Percentiles rank a stretch among this genome's conserved stretches.
phyloP scores from a whole-genome alignment of 2,888 invertebrate genomes.

The Lycocerus yunnanus region DNA sequence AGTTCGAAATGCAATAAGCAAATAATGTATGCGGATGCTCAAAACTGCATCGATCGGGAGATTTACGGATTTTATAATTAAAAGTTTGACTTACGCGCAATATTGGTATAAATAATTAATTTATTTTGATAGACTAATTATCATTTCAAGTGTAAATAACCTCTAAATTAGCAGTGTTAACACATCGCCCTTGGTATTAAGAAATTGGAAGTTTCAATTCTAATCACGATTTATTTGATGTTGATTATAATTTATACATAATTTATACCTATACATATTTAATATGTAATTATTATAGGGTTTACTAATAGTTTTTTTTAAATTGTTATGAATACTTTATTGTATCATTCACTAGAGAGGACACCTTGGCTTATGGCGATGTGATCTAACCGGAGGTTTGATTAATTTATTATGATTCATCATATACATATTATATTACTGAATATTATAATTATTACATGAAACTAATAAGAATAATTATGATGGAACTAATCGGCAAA shows the following conservation, averaged over 20 bases:
- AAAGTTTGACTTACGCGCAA: background rate
- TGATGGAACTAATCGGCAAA: background rate
- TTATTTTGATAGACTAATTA: background rate
- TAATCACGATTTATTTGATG: background rate
- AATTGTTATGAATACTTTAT: constrained; percentile 7
- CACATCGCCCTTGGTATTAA: constrained; percentile 1
- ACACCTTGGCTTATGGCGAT: constrained; percentile 26
- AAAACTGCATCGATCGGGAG: background rate
- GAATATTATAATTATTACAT: background rate
- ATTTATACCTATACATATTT: background rate
- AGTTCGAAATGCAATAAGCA: too few species aligned
- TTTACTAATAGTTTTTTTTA: constrained; percentile 3
- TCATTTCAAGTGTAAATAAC: background rate
- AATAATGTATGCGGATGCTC: background rate
- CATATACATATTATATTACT: background rate
- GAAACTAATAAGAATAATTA: background rate
- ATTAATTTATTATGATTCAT: constrained; percentile 21
- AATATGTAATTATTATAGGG: background rate
- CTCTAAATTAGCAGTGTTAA: background rate
- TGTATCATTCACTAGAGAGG: constrained; percentile 22
- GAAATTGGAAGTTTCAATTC: background rate
- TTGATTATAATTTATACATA: background rate
- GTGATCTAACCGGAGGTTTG: constrained; percentile 30
- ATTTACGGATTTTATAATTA: background rate
- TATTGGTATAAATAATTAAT: background rate